Evolutionary conservation across 2,797 vertebrate species (phyloP).

Genomic region (Acanthis flammea): DNA sequence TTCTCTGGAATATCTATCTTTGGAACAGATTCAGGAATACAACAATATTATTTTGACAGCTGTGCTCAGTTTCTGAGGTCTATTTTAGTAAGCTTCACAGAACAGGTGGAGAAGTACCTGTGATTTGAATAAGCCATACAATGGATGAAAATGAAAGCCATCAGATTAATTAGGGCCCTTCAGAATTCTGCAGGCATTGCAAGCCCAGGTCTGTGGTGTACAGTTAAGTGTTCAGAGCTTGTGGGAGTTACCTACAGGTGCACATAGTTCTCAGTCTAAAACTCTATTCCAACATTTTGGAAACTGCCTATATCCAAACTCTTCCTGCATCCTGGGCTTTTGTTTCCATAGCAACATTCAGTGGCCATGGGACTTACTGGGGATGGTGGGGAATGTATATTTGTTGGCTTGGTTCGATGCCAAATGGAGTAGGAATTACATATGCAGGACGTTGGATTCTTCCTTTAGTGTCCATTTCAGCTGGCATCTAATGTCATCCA

Average conservation of each 20-base stretch:
- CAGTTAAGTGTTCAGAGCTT: slow-evolving; percentile 24
- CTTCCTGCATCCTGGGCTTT: slow-evolving; percentile 11
- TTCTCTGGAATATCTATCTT: slow-evolving; percentile 70
- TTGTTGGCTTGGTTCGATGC: slow-evolving; percentile 71
- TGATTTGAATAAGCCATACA: slow-evolving; percentile 65
- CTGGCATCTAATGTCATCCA: slow-evolving; percentile 73
- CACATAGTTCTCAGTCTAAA: slow-evolving; percentile 19
- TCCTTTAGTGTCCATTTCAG: slow-evolving; percentile 81
- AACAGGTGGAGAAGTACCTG: slow-evolving; percentile 70
- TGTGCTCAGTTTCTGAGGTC: slow-evolving; percentile 66
- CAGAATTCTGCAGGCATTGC: slow-evolving; percentile 21
- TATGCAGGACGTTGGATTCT: slow-evolving; percentile 69
- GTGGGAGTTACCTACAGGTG: slow-evolving; percentile 3
- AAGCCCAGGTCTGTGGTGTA: neutral
- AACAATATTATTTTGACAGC: slow-evolving; percentile 72
- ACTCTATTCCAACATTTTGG: slow-evolving; percentile 47
- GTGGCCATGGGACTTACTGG: slow-evolving; percentile 61
- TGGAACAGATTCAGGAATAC: slow-evolving; percentile 65
- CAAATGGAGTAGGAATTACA: slow-evolving; percentile 72
- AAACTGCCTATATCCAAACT: slow-evolving; percentile 45
- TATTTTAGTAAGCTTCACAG: slow-evolving; percentile 66
- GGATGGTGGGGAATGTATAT: slow-evolving; percentile 21
- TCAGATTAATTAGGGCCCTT: slow-evolving; percentile 52
- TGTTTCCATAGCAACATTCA: slow-evolving; percentile 69
- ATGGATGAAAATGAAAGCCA: slow-evolving; percentile 63